Percentiles rank a stretch among this genome's conserved stretches.
These are phyloP conservation scores for Cuniculus paca DNA, from an alignment of 2,797 vertebrate genomes.

Conservation along the genomic window DNA sequence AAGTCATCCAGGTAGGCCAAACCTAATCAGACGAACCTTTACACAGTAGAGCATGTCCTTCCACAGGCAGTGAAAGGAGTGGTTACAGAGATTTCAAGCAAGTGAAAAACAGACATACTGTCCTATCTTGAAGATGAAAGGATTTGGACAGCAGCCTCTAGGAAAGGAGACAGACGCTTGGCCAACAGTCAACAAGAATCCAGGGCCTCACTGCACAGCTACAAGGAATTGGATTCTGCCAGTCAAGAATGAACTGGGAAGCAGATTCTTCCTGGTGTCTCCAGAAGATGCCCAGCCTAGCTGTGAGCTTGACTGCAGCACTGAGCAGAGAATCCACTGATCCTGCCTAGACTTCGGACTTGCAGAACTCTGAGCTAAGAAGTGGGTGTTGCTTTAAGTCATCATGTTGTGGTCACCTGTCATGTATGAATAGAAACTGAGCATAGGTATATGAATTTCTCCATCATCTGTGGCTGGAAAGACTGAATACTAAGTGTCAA, in stretches of 20 bases:
- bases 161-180: neutral
- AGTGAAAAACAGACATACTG: neutral
- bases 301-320: neutral
- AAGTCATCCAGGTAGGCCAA: neutral
- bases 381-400: neutral
- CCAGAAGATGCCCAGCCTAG: neutral
- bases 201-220: neutral
- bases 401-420: neutral
- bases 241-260: conserved; percentile 15
- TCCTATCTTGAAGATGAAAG: neutral
- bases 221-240: neutral
- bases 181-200: neutral
- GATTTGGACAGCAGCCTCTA: neutral
- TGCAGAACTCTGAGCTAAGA: neutral
- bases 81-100: neutral
- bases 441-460: conserved; percentile 19
- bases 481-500: neutral
- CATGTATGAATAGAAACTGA: neutral
- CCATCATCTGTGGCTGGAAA: conserved; percentile 19
- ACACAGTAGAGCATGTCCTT: neutral
- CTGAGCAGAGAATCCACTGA: neutral
- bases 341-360: neutral
- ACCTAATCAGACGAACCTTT: neutral
- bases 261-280: neutral
- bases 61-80: neutral